Evolutionary conservation across 2,888 invertebrate species (phyloP).

Genomic region (Hirtodrosophila trivittata): DNA sequence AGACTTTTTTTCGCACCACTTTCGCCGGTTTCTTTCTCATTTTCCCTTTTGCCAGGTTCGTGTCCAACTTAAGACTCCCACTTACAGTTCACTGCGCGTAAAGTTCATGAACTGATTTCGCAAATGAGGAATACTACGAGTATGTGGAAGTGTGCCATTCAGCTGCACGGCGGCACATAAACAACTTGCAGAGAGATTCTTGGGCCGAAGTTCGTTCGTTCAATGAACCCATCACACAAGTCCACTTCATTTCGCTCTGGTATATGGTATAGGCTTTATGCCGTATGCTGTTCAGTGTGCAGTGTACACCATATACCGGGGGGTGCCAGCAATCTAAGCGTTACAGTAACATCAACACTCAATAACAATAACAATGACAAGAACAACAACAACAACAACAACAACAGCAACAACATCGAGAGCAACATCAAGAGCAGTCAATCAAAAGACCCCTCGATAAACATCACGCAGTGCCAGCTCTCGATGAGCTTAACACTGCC

Average conservation of each 20-base stretch:
- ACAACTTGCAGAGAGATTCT: constrained; percentile 22
- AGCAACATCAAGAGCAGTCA: constrained; percentile 31
- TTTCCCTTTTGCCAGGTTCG: neutral
- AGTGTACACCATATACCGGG: constrained; percentile 4
- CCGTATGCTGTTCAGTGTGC: too few species aligned
- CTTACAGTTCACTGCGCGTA: constrained; percentile 33
- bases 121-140: constrained; percentile 23
- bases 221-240: constrained; percentile 43
- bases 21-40: constrained; percentile 2
- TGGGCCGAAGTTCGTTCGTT: constrained; percentile 29
- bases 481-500: constrained; percentile 2
- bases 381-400: constrained; percentile 12
- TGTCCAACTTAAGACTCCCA: neutral
- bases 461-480: constrained; percentile 2
- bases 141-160: constrained; percentile 43
- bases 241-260: constrained; percentile 11
- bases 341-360: constrained; percentile 43
- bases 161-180: constrained; percentile 24
- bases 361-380: constrained; percentile 9
- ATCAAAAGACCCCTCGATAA: constrained; percentile 25
- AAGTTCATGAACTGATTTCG: constrained; percentile 51
- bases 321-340: constrained; percentile 42
- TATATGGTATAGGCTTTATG: too few species aligned
- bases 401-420: constrained; percentile 10
- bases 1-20: neutral